Percentiles rank a stretch among this genome's conserved stretches.
Evolutionary conservation across 2,797 vertebrate genomes (phyloP).

Genomic region (Chaunax sp.): DNA sequence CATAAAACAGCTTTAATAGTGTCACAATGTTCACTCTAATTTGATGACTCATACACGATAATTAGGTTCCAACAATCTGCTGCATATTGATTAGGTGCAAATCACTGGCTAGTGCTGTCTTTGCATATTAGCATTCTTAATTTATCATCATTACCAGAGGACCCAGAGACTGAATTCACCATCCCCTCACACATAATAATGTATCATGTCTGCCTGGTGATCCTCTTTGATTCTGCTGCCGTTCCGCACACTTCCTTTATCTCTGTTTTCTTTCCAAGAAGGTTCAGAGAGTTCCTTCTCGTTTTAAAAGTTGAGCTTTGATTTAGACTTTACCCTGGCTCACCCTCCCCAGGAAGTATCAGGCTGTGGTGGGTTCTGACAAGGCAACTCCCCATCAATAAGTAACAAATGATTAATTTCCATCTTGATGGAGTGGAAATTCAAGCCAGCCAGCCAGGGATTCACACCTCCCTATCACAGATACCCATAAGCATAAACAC

Average conservation of each 20-base stretch:
- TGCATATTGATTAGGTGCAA: not conserved
- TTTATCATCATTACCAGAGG: not conserved
- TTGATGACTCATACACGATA: too few species aligned
- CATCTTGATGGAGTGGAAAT: conserved; percentile 22
- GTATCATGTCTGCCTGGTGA: conserved; percentile 9
- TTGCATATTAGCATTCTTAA: not conserved
- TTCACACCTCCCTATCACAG: conserved; percentile 2
- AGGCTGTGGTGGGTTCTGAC: conserved; percentile 5
- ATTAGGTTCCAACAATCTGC: not conserved
- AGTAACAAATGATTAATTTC: conserved; percentile 64
- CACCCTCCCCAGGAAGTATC: not conserved
- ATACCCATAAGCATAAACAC: not conserved
- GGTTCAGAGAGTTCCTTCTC: not conserved
- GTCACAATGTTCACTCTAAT: too few species aligned
- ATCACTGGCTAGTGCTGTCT: not conserved
- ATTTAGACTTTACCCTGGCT: conserved; percentile 8
- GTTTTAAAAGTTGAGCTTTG: conserved; percentile 14
- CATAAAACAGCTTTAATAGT: too few species aligned
- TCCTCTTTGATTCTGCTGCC: too few species aligned
- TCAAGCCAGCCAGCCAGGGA: conserved; percentile 4
- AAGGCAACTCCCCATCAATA: conserved; percentile 35
- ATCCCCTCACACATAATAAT: conserved; percentile 15
- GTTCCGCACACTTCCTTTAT: not conserved
- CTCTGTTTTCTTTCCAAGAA: conserved; percentile 13
- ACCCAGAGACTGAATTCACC: conserved; percentile 7